Conservation (phyloP, 2,797 vertebrate genomes). For the Neosalanx taihuensis region DNA sequence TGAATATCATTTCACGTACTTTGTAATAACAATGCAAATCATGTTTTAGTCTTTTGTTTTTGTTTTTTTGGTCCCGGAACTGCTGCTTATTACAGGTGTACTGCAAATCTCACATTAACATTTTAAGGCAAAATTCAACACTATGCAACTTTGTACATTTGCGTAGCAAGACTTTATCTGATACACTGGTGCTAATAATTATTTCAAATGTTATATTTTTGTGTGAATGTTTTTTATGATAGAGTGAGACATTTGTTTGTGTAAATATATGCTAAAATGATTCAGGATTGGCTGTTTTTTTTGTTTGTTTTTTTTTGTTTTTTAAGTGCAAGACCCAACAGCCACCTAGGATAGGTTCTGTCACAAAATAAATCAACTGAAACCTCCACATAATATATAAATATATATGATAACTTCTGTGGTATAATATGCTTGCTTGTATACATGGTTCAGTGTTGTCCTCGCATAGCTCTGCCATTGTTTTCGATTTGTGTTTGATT, state of each 20-base stretch:
- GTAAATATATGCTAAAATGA: conserved; percentile 86
- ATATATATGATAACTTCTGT: conserved; percentile 61
- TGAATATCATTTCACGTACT: conserved; percentile 22
- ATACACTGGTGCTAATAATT: conserved; percentile 99
- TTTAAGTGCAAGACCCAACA: conserved; percentile 43
- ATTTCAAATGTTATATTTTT: conserved; percentile 98
- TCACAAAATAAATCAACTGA: conserved; percentile 51
- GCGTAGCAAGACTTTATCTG: conserved; percentile 91
- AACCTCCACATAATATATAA: conserved; percentile 58
- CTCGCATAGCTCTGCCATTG: conserved; percentile 57
- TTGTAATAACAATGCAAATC: conserved; percentile 24
- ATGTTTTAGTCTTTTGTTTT: conserved; percentile 15
- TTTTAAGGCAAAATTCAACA: conserved; percentile 68
- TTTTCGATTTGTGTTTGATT: conserved; percentile 53
- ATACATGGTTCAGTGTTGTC: conserved; percentile 58
- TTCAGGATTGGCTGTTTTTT: conserved; percentile 77
- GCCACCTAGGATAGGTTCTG: conserved; percentile 57
- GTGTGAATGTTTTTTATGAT: conserved; percentile 92
- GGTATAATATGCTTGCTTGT: conserved; percentile 68
- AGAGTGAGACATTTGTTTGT: conserved; percentile 84
- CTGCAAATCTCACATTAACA: conserved; percentile 49
- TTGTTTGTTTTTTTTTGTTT: conserved; percentile 57
- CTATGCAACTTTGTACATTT: conserved; percentile 97
- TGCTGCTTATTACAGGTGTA: conserved; percentile 59
- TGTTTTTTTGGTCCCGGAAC: conserved; percentile 32